A percentile compares a stretch with the other conserved stretches of the same genome.
These are phyloP conservation scores for Salticus scenicus DNA, from an alignment of 2,888 invertebrate species.

Conservation along the genomic window DNA sequence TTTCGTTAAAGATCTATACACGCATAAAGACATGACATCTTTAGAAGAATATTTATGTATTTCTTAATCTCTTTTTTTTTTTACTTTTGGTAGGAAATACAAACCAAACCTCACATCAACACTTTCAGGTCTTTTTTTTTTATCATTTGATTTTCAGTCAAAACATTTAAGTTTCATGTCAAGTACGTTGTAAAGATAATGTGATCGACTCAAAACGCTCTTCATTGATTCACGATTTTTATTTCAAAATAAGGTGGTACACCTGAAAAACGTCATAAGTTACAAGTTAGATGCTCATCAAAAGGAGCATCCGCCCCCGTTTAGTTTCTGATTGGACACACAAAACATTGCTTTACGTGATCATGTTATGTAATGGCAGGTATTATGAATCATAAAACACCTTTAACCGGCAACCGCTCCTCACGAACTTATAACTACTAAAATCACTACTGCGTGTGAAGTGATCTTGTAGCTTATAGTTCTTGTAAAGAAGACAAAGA, in stretches of 20 bases:
- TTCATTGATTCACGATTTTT: conserved; percentile 7
- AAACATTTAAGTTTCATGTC: no score
- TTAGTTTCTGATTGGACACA: neutral
- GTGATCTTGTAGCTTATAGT: neutral
- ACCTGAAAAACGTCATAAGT: conserved; percentile 39
- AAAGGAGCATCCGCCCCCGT: conserved; percentile 37
- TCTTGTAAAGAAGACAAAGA: neutral
- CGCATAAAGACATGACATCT: no score
- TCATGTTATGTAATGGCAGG: conserved; percentile 49
- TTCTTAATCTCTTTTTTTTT: no score
- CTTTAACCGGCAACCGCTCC: conserved; percentile 46
- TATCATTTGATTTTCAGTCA: no score
- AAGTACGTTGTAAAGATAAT: neutral
- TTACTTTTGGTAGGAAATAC: no score
- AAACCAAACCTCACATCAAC: no score
- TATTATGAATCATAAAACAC: conserved; percentile 65
- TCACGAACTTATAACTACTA: conserved; percentile 6
- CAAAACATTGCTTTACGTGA: conserved; percentile 39
- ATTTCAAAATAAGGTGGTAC: conserved; percentile 44
- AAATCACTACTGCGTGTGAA: conserved; percentile 1
- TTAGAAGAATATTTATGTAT: no score
- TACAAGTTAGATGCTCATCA: conserved; percentile 50
- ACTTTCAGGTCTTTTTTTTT: no score
- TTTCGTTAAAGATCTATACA: no score
- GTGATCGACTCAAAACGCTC: conserved; percentile 38